These are phyloP conservation scores for Iphiclides podalirius DNA, from an alignment of 2,888 invertebrate species.

Conservation along the genomic window DNA sequence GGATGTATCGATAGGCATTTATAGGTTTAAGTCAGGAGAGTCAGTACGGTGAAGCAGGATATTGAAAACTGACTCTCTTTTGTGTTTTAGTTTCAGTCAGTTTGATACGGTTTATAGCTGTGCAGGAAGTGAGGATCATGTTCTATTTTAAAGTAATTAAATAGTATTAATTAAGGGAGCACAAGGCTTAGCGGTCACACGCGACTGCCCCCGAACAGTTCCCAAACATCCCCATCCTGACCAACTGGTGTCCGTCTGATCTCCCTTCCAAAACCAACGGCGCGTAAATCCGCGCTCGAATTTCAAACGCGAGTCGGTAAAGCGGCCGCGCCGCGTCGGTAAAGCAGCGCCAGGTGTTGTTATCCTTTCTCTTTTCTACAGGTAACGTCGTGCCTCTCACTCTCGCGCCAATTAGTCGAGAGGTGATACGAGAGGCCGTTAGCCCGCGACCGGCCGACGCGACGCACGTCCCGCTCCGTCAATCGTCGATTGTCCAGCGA, in stretches of 20 bases:
- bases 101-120: neutral
- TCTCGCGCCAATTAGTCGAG: constrained; percentile 54
- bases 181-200: constrained; percentile 22
- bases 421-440: constrained; percentile 59
- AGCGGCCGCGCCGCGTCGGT: constrained; percentile 47
- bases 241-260: constrained; percentile 27
- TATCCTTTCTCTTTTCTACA: constrained; percentile 57
- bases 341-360: constrained; percentile 60
- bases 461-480: constrained; percentile 39
- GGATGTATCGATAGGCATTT: neutral
- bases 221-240: constrained; percentile 46
- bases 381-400: constrained; percentile 52
- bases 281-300: constrained; percentile 66
- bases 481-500: constrained; percentile 35
- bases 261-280: constrained; percentile 51
- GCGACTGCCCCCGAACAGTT: constrained; percentile 30
- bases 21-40: neutral
- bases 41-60: neutral
- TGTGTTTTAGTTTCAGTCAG: neutral
- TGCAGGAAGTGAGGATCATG: neutral
- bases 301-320: constrained; percentile 47
- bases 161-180: constrained; percentile 4
- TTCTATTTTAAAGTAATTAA: constrained; percentile 2
- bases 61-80: neutral
- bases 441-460: constrained; percentile 64